Percentiles rank a stretch among this genome's conserved stretches.
These are phyloP conservation scores for Raja brachyura DNA, from an alignment of 2,113 vertebrate genomes.

Conservation along the genomic window DNA sequence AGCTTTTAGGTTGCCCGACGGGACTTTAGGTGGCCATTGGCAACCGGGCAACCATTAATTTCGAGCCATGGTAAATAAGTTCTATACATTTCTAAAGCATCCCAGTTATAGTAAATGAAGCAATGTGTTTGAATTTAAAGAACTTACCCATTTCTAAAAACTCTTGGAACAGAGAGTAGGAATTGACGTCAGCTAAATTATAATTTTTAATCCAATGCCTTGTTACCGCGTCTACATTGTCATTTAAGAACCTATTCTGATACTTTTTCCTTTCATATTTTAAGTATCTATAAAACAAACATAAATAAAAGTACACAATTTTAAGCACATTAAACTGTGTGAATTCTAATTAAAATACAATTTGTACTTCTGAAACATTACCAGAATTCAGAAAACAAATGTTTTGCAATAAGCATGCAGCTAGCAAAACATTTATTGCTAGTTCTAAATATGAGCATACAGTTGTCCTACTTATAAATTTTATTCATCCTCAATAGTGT, in stretches of 20 bases:
- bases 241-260: background rate
- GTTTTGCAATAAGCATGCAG: too few species aligned
- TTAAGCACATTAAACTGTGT: background rate
- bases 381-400: background rate
- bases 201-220: slow-evolving; percentile 72
- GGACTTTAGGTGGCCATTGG: too few species aligned
- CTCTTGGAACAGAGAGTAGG: slow-evolving; percentile 81
- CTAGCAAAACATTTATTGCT: background rate
- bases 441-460: background rate
- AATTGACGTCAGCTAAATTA: slow-evolving; percentile 55
- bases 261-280: background rate
- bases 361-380: background rate
- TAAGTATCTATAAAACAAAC: background rate
- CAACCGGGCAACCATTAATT: too few species aligned
- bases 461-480: background rate
- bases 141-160: slow-evolving; percentile 88
- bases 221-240: background rate
- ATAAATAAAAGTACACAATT: background rate
- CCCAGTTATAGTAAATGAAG: background rate
- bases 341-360: background rate
- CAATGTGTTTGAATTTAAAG: background rate
- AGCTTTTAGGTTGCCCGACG: too few species aligned
- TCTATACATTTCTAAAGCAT: background rate
- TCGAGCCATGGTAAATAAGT: too few species aligned
- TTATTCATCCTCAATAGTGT: background rate